These are phyloP conservation scores for Zaprionus tsacasi DNA, from an alignment of 1,140 invertebrate genomes.

Conservation along the genomic window DNA sequence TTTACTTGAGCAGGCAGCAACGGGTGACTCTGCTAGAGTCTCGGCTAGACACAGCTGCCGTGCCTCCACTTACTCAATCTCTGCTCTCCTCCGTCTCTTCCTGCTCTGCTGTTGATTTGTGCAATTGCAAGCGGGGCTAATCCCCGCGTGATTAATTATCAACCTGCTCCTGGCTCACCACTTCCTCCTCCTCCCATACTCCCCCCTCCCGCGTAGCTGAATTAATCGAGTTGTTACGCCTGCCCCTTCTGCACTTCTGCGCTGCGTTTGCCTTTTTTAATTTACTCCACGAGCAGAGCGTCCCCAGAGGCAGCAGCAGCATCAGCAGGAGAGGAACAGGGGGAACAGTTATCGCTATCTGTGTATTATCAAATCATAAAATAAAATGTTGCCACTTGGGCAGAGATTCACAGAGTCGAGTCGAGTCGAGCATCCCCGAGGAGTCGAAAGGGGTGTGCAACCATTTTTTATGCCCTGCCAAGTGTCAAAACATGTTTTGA, in stretches of 20 bases:
- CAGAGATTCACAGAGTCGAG: slow-evolving; percentile 35
- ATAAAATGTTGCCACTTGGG: slow-evolving; percentile 83
- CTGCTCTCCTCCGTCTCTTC: not conserved
- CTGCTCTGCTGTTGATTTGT: slow-evolving; percentile 64
- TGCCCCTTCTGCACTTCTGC: not conserved
- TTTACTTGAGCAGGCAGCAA: slow-evolving; percentile 28
- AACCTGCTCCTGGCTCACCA: slow-evolving; percentile 51
- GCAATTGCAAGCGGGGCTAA: slow-evolving; percentile 65
- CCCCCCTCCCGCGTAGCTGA: not conserved
- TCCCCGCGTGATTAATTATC: slow-evolving; percentile 82
- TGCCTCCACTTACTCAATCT: slow-evolving; percentile 1
- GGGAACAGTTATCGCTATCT: slow-evolving; percentile 56
- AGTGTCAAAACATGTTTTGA: slow-evolving; percentile 84
- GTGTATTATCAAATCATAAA: slow-evolving; percentile 84
- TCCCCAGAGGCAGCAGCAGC: slow-evolving; percentile 28
- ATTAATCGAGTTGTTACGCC: slow-evolving; percentile 46
- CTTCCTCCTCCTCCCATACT: not conserved
- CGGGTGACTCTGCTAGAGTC: not conserved
- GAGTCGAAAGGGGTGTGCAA: slow-evolving; percentile 65
- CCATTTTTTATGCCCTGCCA: slow-evolving; percentile 73
- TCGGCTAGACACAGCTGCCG: slow-evolving; percentile 8
- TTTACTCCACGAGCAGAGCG: slow-evolving; percentile 52
- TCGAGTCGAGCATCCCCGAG: slow-evolving; percentile 49
- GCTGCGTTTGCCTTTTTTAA: slow-evolving; percentile 62
- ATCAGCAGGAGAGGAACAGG: not conserved